Evolutionary conservation across 92 coral and sea anemone genomes (phyloP).

Genomic region (Porites divaricata): DNA sequence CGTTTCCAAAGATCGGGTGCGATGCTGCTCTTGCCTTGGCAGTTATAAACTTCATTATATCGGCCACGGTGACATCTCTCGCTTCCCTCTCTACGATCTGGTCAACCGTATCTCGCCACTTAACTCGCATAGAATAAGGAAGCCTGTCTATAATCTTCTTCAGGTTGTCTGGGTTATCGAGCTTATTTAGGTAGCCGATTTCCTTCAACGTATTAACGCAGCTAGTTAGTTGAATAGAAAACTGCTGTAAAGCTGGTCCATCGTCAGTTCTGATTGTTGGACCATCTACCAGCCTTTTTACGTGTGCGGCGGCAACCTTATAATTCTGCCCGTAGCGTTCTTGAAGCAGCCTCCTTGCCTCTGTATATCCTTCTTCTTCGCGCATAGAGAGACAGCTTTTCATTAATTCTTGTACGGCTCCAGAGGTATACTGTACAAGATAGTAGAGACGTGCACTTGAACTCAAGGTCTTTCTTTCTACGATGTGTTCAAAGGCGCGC

Average conservation of each 20-base stretch:
- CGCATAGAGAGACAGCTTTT: too few species aligned
- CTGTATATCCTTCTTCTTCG: slow-evolving; percentile 17
- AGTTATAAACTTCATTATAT: slow-evolving; percentile 3
- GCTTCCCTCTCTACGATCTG: slow-evolving; percentile 42
- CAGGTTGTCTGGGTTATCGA: slow-evolving; percentile 57
- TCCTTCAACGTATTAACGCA: slow-evolving; percentile 53
- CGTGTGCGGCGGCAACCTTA: slow-evolving; percentile 15
- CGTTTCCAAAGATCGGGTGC: neutral
- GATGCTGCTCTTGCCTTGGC: neutral
- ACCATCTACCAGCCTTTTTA: slow-evolving; percentile 1
- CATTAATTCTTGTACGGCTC: slow-evolving; percentile 29
- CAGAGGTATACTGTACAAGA: slow-evolving; percentile 20
- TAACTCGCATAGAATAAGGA: slow-evolving; percentile 35
- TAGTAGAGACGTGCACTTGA: slow-evolving; percentile 30
- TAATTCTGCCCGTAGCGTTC: slow-evolving; percentile 26
- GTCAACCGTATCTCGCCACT: slow-evolving; percentile 65
- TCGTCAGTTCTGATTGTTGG: slow-evolving; percentile 33
- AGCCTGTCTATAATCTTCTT: slow-evolving; percentile 53
- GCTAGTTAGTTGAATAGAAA: slow-evolving; percentile 55
- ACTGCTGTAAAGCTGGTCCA: slow-evolving; percentile 46
- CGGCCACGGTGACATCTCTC: slow-evolving; percentile 39
- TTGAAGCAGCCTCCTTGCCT: slow-evolving; percentile 11
- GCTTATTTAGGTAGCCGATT: slow-evolving; percentile 51
- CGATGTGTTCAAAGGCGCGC: slow-evolving; percentile 9
- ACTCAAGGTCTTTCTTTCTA: slow-evolving; percentile 2